These are phyloP conservation scores for Charadrius vociferus DNA, from an alignment of 2,113 vertebrate genomes.

Conservation along the genomic window DNA sequence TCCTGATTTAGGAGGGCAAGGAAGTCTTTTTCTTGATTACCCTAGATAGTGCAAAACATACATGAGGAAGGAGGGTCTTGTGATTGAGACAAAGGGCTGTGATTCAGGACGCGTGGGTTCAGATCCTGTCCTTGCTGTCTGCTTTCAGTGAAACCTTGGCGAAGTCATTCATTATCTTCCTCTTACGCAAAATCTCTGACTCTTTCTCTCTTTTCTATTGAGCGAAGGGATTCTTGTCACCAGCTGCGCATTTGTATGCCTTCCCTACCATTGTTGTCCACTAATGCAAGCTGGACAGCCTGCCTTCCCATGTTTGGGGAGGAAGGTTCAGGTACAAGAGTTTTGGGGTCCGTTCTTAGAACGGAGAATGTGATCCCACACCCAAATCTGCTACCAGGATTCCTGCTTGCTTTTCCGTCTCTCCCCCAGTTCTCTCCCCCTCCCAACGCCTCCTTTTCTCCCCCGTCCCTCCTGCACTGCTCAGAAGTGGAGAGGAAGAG, in stretches of 20 bases:
- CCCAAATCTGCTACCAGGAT: not conserved
- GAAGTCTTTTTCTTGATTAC: not conserved
- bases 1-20: not conserved
- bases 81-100: not conserved
- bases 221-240: not conserved
- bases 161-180: conserved; percentile 27
- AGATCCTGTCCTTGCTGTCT: not conserved
- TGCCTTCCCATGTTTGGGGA: not conserved
- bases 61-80: conserved; percentile 36
- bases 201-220: not conserved
- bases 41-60: not conserved
- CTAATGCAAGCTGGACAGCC: not conserved
- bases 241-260: not conserved
- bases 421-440: rapidly evolving
- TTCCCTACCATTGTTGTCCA: not conserved
- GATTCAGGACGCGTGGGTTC: conserved; percentile 11
- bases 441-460: not conserved
- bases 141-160: conserved; percentile 18
- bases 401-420: not conserved
- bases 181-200: not conserved
- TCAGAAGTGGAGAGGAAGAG: not conserved
- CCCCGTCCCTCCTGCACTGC: not conserved
- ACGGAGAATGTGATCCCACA: rapidly evolving
- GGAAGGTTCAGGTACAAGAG: not conserved
- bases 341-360: not conserved